Base-by-base conservation (phyloP, 2,797 vertebrate genomes). In the Anabacerthia variegaticeps region DNA sequence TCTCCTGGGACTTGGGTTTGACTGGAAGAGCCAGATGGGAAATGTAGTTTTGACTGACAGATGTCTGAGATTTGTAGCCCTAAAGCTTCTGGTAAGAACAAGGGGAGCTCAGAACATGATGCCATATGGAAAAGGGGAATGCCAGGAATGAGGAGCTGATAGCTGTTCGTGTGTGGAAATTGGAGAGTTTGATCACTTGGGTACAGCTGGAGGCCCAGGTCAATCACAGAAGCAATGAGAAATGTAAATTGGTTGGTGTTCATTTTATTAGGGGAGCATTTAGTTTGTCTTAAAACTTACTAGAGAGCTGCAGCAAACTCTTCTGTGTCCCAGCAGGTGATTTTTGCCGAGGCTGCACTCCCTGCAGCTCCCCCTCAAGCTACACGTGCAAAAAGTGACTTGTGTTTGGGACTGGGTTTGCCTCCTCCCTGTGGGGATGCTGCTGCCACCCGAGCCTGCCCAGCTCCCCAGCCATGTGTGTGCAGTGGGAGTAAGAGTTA, bases 21-120 rank as follows among this genome's bases (percentile, higher is more conserved):
- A 74, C 58, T 85, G 85, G 74, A 81, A 80, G 85, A 18, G 73
- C 44, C 82, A 93, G 91, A 85, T 83, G 72, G 81, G 68, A 92
- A 93, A 68, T 12, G 4, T 36, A 48, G 56, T 88, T 94, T 88
- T 93, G 86, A 96, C 41, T 88, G 85, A 66, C 34, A 56, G 54
- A 58, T 89, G 65, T 37, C 59, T 67, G 79, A 89, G 68, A 56
- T 88, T 48, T 85, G 56, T 61, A 69, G 61, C 66, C 51, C 59
- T 83, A 63, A 54, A 79, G 55, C 48, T 82, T 85, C 68, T 76
- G 68, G 44, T 89, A 28, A 77, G 81, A 89, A 55, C 3, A 4
- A 23, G 51, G 44, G 43, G 15, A 85, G 48, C 74, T 93, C 63
- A 61, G 81, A 84, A 77, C 49, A 56, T 13, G 43, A 5, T 26